phyloP scores from a whole-genome alignment of 2,113 vertebrate genomes.

The Scatophagus argus region DNA sequence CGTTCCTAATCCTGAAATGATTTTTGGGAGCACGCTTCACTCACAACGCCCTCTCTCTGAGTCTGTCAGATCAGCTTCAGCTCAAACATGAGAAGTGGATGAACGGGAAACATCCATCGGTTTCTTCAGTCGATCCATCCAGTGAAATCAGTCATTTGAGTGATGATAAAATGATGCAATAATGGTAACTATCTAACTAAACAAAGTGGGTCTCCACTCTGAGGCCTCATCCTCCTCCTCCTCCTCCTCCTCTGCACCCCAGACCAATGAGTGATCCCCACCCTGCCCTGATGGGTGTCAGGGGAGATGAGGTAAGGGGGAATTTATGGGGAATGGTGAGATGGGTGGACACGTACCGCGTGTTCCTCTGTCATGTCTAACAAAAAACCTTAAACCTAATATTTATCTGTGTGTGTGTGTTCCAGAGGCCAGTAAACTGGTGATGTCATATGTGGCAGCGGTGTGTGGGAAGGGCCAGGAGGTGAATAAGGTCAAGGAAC shows the following conservation, averaged over 20 bases:
- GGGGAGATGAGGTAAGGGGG: constrained; percentile 74
- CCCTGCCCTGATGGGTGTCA: constrained; percentile 55
- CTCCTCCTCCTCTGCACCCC: constrained; percentile 31
- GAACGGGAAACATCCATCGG: constrained; percentile 35
- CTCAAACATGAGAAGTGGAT: constrained; percentile 29
- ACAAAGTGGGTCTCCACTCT: constrained; percentile 33
- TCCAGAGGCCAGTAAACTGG: constrained; percentile 98
- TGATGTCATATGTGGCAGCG: constrained; percentile 99
- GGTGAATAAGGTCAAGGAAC: constrained; percentile 99
- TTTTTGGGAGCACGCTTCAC: background rate
- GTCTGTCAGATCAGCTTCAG: constrained; percentile 1
- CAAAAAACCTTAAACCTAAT: constrained; percentile 43
- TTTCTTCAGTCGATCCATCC: constrained; percentile 5
- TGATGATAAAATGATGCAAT: constrained; percentile 71
- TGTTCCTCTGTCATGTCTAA: constrained; percentile 53
- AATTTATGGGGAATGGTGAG: constrained; percentile 47
- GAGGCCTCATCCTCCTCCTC: constrained; percentile 23
- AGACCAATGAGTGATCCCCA: constrained; percentile 36
- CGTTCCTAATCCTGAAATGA: constrained; percentile 11
- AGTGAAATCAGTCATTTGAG: constrained; percentile 20
- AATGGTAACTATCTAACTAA: constrained; percentile 41
- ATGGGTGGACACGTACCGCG: constrained; percentile 13
- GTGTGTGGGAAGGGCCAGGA: constrained; percentile 98
- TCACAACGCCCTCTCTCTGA: background rate
- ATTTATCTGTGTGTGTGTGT: constrained; percentile 64